Evolutionary conservation across 1,140 invertebrate genomes (phyloP).

Genomic region (Epicauta chinensis): DNA sequence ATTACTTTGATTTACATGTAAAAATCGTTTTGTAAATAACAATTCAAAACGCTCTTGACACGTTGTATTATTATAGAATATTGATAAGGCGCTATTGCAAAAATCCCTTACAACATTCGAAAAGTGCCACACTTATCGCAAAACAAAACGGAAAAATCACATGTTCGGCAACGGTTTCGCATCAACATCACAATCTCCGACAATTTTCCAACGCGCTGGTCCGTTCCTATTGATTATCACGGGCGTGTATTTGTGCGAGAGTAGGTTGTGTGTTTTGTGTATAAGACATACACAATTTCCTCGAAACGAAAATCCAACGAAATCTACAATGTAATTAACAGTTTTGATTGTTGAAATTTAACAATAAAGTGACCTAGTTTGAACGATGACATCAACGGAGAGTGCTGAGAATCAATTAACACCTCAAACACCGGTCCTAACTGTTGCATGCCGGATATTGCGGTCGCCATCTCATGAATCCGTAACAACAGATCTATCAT

Average conservation of each 20-base stretch:
- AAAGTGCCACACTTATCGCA: no score
- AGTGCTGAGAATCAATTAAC: slow-evolving; percentile 27
- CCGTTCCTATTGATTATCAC: slow-evolving; percentile 9
- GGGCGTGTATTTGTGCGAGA: slow-evolving; percentile 6
- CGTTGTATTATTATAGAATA: no score
- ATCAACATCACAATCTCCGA: no score
- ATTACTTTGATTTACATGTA: no score
- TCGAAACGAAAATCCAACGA: neutral
- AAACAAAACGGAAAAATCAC: no score
- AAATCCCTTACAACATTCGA: no score
- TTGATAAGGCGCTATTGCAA: no score
- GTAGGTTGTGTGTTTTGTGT: neutral
- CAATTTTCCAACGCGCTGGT: slow-evolving; percentile 6
- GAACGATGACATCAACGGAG: slow-evolving; percentile 6
- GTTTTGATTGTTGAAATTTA: neutral
- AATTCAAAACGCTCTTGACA: no score
- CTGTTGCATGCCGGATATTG: slow-evolving; percentile 57
- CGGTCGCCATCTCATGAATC: slow-evolving; percentile 76
- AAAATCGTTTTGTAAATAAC: no score
- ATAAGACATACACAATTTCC: neutral
- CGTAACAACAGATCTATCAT: slow-evolving; percentile 72
- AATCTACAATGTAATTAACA: no score
- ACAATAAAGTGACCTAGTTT: no score
- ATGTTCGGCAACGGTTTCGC: no score
- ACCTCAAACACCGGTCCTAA: slow-evolving; percentile 46